These are phyloP conservation scores for Cyprinodon variegatus DNA, from an alignment of 2,113 vertebrate genomes.

Conservation along the genomic window DNA sequence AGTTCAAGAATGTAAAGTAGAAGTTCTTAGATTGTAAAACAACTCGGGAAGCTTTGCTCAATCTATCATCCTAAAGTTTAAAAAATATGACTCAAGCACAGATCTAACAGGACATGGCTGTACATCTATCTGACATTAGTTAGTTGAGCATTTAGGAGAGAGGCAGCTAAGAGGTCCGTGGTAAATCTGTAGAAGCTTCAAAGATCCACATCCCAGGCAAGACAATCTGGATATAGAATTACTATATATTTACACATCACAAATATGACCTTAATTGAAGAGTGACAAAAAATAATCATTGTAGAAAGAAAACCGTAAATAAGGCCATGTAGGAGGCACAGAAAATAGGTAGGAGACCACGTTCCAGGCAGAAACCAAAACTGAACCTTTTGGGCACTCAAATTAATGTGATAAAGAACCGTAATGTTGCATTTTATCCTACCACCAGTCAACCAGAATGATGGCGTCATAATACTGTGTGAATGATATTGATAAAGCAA, in stretches of 20 bases:
- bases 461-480: not conserved
- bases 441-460: not conserved
- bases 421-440: not conserved
- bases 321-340: not conserved
- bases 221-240: not conserved
- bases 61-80: too few species aligned
- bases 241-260: not conserved
- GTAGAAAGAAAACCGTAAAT: not conserved
- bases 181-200: not conserved
- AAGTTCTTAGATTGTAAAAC: not conserved
- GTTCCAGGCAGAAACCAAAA: too few species aligned
- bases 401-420: too few species aligned
- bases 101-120: not conserved
- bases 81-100: not conserved
- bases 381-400: not conserved
- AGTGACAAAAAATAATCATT: too few species aligned
- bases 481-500: not conserved
- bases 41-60: not conserved
- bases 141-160: not conserved
- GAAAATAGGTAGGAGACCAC: not conserved
- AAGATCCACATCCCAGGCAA: not conserved
- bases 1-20: too few species aligned
- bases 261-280: not conserved
- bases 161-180: not conserved
- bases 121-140: not conserved